Evolutionary conservation across 1,140 invertebrate genomes (phyloP).

Genomic region (Glossosoma conforme): DNA sequence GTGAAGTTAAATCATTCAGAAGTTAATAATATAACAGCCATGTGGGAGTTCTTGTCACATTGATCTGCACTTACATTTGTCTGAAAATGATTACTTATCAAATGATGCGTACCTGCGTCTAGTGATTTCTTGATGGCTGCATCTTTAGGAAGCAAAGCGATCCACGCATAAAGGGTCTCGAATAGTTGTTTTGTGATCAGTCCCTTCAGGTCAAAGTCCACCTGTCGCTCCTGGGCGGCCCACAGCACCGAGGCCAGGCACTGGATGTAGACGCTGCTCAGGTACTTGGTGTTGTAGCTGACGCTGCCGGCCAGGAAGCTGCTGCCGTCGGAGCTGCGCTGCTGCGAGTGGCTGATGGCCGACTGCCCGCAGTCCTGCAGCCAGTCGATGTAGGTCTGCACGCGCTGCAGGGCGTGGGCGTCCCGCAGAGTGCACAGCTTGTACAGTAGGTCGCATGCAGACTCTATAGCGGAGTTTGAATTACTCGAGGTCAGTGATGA

Average conservation of each 20-base stretch:
- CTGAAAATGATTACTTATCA: not conserved
- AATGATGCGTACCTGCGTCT: conserved; percentile 48
- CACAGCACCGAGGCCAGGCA: conserved; percentile 78
- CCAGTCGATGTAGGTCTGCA: conserved; percentile 40
- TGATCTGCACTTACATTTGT: no score
- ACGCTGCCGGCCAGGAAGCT: conserved; percentile 1
- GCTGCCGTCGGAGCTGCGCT: conserved; percentile 5
- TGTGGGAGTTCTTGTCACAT: no score
- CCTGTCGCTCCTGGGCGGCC: conserved; percentile 61
- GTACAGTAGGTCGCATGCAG: conserved; percentile 74
- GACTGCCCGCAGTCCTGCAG: conserved; percentile 27
- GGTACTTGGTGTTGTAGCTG: conserved; percentile 26
- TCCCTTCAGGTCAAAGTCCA: conserved; percentile 57
- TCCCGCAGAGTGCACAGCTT: conserved; percentile 63
- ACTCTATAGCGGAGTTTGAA: conserved; percentile 51
- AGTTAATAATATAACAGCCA: no score
- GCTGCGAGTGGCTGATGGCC: conserved; percentile 9
- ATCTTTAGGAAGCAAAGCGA: conserved; percentile 57
- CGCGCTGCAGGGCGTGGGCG: conserved; percentile 39
- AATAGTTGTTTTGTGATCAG: conserved; percentile 66
- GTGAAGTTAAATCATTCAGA: no score
- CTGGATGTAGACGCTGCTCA: conserved; percentile 37
- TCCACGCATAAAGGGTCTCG: conserved; percentile 72
- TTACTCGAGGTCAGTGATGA: conserved; percentile 30
- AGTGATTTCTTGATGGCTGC: conserved; percentile 73